These are phyloP conservation scores for Beroe ovata DNA, from an alignment of 37 sponge, comb jelly and placozoan species.

Conservation along the genomic window DNA sequence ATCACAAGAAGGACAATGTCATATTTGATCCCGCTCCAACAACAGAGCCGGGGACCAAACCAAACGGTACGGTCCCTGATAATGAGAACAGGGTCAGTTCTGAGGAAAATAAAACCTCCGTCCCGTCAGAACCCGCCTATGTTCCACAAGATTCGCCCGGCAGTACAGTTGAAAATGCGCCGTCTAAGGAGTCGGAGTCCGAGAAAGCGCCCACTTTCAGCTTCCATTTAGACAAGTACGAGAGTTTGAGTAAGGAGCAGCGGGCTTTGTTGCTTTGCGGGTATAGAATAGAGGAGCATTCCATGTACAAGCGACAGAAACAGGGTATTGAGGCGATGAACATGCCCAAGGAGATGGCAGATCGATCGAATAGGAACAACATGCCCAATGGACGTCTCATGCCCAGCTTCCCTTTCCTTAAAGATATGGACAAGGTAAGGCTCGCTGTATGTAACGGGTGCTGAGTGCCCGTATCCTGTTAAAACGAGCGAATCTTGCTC, in stretches of 20 bases:
- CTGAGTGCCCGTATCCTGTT: too few species aligned
- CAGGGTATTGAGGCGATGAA: not conserved
- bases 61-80: not conserved
- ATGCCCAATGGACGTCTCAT: slow-evolving; percentile 64
- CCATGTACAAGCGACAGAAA: not conserved
- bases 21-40: not conserved
- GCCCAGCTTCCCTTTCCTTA: slow-evolving; percentile 14
- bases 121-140: too few species aligned
- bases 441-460: too few species aligned
- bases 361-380: slow-evolving; percentile 4
- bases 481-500: too few species aligned
- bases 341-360: slow-evolving; percentile 7
- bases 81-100: not conserved
- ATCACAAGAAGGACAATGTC: not conserved
- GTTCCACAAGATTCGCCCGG: too few species aligned
- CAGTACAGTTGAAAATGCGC: not conserved
- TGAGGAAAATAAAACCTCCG: not conserved
- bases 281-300: slow-evolving; percentile 1
- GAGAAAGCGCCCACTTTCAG: not conserved
- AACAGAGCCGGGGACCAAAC: not conserved
- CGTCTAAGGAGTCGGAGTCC: not conserved
- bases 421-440: slow-evolving; percentile 5
- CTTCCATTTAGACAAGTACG: slow-evolving; percentile 34
- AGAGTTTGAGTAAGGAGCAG: slow-evolving; percentile 40
- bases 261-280: slow-evolving; percentile 24